phyloP scores from a whole-genome alignment of 2,888 invertebrate species.

The Hyposoter didymator region DNA sequence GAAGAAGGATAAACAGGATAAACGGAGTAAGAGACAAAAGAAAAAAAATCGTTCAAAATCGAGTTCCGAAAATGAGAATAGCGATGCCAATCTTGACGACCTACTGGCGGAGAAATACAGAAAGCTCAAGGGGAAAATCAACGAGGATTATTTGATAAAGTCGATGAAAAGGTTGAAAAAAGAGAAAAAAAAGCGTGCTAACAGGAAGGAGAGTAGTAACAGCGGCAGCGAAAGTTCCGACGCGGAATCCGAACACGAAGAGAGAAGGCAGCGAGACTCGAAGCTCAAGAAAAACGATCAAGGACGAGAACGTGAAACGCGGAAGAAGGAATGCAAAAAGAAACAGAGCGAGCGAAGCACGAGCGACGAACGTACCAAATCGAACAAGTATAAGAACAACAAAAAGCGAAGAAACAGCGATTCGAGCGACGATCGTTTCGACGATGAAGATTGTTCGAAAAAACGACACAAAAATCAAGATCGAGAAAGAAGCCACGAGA shows the following conservation, averaged over 20 bases:
- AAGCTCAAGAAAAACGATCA: slow-evolving; percentile 40
- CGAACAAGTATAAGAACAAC: slow-evolving; percentile 48
- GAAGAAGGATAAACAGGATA: slow-evolving; percentile 80
- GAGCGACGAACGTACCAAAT: slow-evolving; percentile 36
- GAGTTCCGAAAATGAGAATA: slow-evolving; percentile 43
- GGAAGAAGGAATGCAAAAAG: slow-evolving; percentile 68
- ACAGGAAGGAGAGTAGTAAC: slow-evolving; percentile 54
- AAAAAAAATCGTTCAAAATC: slow-evolving; percentile 81
- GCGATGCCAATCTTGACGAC: slow-evolving; percentile 86
- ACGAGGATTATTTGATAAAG: slow-evolving; percentile 82
- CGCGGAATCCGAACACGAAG: slow-evolving; percentile 47
- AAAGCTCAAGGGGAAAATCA: slow-evolving; percentile 87
- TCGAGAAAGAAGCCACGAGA: slow-evolving; percentile 72
- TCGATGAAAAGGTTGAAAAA: slow-evolving; percentile 78
- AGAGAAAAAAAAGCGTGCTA: slow-evolving; percentile 73
- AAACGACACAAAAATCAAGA: slow-evolving; percentile 78
- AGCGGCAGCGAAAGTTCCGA: slow-evolving; percentile 58
- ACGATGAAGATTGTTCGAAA: slow-evolving; percentile 69
- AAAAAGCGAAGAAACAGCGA: slow-evolving; percentile 62
- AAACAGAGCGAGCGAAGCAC: slow-evolving; percentile 61
- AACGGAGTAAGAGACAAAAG: slow-evolving; percentile 80
- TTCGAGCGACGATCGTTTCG: slow-evolving; percentile 69
- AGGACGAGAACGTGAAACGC: slow-evolving; percentile 61
- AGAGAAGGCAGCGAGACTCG: slow-evolving; percentile 39
- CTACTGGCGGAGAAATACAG: slow-evolving; percentile 90